These are phyloP conservation scores for Spea multiplicata DNA, from an alignment of 2,113 vertebrate genomes.

Conservation along the genomic window DNA sequence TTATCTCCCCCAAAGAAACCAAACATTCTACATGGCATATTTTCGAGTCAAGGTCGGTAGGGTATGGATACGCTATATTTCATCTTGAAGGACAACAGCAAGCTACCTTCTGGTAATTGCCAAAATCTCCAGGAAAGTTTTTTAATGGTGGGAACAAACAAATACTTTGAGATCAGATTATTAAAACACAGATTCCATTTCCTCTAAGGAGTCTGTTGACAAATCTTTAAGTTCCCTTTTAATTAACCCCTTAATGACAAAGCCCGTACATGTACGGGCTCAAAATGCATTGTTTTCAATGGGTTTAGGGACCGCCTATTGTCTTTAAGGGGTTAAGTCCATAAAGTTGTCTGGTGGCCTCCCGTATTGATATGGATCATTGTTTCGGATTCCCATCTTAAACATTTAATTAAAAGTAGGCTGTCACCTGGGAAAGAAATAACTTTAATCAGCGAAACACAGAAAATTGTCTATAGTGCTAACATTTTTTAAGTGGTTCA, in stretches of 20 bases:
- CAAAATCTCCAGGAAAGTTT: constrained; percentile 17
- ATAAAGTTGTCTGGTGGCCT: neutral
- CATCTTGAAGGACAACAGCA: constrained; percentile 35
- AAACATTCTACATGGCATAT: constrained; percentile 15
- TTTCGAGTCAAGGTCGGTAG: constrained; percentile 32
- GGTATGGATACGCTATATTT: constrained; percentile 19
- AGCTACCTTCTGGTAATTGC: constrained; percentile 22
- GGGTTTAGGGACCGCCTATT: too few species aligned
- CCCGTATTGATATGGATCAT: constrained; percentile 17
- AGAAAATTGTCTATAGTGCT: too few species aligned
- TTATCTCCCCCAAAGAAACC: constrained; percentile 32
- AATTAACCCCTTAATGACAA: too few species aligned
- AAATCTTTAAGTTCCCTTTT: too few species aligned
- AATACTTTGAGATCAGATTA: constrained; percentile 3
- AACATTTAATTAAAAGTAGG: constrained; percentile 18
- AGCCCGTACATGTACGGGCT: too few species aligned
- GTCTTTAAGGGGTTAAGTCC: too few species aligned
- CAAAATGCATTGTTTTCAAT: too few species aligned
- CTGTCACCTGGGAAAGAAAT: too few species aligned
- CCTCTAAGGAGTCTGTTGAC: neutral
- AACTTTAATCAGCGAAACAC: too few species aligned
- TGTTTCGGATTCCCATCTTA: constrained; percentile 2
- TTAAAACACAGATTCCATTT: too few species aligned
- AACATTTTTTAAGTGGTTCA: too few species aligned
- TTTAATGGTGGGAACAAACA: neutral